A percentile compares a stretch with the other conserved stretches of the same genome.
phyloP scores from a whole-genome alignment of 2,888 invertebrate genomes.

The Lomographa bimaculata region DNA sequence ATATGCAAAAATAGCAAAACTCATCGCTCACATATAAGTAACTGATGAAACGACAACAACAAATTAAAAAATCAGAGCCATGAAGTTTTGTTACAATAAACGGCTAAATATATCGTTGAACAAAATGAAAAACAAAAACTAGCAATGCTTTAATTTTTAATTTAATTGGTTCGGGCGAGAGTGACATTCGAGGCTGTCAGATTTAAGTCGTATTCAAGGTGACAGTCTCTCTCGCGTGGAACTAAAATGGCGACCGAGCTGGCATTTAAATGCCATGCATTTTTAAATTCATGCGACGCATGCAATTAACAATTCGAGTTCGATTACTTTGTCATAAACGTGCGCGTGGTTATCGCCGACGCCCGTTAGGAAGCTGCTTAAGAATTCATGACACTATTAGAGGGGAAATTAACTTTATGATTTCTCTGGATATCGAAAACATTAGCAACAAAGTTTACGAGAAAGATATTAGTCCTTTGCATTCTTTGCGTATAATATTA shows the following conservation, averaged over 20 bases:
- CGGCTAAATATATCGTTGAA: background rate
- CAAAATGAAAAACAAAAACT: constrained; percentile 44
- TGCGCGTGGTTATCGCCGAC: constrained; percentile 51
- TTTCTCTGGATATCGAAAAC: constrained; percentile 58
- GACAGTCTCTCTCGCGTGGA: constrained; percentile 76
- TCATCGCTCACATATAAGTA: no score
- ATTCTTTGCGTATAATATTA: constrained; percentile 29
- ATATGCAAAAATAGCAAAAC: no score
- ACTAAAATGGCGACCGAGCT: constrained; percentile 77
- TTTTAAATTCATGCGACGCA: constrained; percentile 78
- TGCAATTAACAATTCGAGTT: constrained; percentile 77
- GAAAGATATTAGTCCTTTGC: constrained; percentile 44
- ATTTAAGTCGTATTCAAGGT: constrained; percentile 81
- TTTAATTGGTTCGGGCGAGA: constrained; percentile 72
- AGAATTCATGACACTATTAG: constrained; percentile 57
- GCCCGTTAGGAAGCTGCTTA: constrained; percentile 65
- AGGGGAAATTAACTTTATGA: constrained; percentile 59
- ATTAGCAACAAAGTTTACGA: constrained; percentile 56
- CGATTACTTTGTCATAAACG: constrained; percentile 78
- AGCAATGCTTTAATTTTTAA: constrained; percentile 64
- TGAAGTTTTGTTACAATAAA: no score
- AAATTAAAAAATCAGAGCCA: background rate
- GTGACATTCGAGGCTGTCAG: constrained; percentile 81
- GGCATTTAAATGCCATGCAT: constrained; percentile 83
- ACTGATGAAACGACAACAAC: constrained; percentile 3